phyloP scores from a whole-genome alignment of 2,888 invertebrate species.

The Pristionchus maxplancki region DNA sequence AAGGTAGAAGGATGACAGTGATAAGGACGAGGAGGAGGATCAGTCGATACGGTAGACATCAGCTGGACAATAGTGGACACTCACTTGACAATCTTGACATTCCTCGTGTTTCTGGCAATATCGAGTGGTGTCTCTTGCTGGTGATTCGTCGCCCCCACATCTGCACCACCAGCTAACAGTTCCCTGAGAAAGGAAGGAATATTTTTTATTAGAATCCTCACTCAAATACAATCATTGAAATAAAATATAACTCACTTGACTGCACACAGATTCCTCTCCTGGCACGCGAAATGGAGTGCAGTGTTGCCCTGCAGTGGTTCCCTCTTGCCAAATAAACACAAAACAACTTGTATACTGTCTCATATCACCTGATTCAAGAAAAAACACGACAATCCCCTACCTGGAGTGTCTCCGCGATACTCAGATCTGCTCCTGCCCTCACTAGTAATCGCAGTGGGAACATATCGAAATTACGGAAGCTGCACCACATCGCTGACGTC shows the following conservation, averaged over 20 bases:
- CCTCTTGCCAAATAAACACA: too few relatives aligned
- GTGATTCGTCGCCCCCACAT: slow-evolving; percentile 60
- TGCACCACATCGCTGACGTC: slow-evolving; percentile 98
- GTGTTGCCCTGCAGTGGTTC: slow-evolving; percentile 90
- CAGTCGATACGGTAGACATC: neutral
- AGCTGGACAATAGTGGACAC: neutral
- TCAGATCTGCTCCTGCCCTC: slow-evolving; percentile 92
- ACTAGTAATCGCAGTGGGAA: slow-evolving; percentile 94
- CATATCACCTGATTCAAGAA: too few relatives aligned
- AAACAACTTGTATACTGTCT: too few relatives aligned
- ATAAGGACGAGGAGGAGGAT: neutral
- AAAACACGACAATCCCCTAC: too few relatives aligned
- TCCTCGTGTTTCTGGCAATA: slow-evolving; percentile 57
- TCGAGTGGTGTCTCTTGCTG: slow-evolving; percentile 67
- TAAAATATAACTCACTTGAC: slow-evolving; percentile 79
- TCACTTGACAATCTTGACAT: slow-evolving; percentile 44
- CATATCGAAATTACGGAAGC: slow-evolving; percentile 82
- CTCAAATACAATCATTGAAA: neutral
- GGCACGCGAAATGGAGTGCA: slow-evolving; percentile 95
- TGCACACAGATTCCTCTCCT: slow-evolving; percentile 91
- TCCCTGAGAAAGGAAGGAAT: slow-evolving; percentile 54
- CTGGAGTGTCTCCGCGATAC: slow-evolving; percentile 84
- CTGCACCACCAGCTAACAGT: slow-evolving; percentile 61
- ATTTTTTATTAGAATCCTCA: too few relatives aligned
- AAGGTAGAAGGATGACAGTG: neutral